Percentiles rank a stretch among this genome's conserved stretches.
Conservation (phyloP, 2,888 invertebrate genomes). For the Callinectes sapidus region DNA sequence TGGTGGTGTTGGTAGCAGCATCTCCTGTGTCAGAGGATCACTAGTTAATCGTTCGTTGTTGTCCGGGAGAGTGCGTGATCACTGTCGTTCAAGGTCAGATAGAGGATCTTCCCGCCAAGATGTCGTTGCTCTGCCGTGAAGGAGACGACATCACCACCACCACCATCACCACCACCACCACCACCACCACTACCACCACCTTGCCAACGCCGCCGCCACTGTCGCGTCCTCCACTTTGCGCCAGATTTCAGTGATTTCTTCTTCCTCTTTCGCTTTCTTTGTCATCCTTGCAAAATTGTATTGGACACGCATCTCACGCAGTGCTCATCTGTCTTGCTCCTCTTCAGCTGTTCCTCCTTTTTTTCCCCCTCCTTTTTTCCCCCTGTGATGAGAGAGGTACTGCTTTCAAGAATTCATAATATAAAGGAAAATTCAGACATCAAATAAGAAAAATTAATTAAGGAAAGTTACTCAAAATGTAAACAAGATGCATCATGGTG, state of each 20-base stretch:
- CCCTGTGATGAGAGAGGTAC: background rate
- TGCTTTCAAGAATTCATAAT: no score
- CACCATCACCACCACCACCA: background rate
- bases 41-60: background rate
- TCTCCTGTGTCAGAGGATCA: background rate
- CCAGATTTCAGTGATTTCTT: background rate
- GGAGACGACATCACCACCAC: background rate
- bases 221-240: background rate
- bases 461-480: background rate
- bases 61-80: conserved; percentile 5
- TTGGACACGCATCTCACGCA: background rate
- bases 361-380: background rate
- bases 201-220: background rate
- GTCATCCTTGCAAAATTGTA: background rate
- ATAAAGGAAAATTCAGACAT: no score
- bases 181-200: background rate
- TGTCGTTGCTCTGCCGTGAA: background rate
- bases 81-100: conserved; percentile 1
- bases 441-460: no score
- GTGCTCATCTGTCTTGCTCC: background rate
- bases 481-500: background rate
- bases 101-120: background rate
- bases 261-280: background rate
- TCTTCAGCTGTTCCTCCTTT: background rate
- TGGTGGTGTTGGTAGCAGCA: background rate